These are phyloP conservation scores for Malurus alboscapulatus DNA, from an alignment of 2,113 vertebrate species.

Conservation along the genomic window DNA sequence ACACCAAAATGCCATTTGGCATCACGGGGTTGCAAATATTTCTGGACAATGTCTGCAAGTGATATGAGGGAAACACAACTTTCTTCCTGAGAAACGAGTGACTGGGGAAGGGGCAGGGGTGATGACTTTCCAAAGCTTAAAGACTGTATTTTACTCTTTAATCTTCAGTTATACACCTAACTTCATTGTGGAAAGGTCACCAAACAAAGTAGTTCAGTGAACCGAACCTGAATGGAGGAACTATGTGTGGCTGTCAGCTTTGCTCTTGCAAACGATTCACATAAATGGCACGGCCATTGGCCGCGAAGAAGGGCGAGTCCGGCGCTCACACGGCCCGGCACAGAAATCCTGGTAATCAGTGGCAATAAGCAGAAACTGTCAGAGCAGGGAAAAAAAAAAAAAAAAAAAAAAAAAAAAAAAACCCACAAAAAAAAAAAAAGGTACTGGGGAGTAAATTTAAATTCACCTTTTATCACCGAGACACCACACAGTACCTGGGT, in stretches of 20 bases:
- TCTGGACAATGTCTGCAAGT: neutral
- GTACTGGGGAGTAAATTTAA: rapidly evolving
- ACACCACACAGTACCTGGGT: rapidly evolving
- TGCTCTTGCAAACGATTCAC: neutral
- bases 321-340: rapidly evolving
- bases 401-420: rapidly evolving
- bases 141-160: neutral
- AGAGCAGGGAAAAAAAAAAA: neutral
- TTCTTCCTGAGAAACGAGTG: neutral
- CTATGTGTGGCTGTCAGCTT: neutral
- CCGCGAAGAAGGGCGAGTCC: rapidly evolving
- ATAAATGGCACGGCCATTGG: rapidly evolving
- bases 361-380: neutral
- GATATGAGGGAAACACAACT: neutral
- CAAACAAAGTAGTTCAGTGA: slow-evolving; percentile 19
- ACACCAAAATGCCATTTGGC: neutral
- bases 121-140: neutral
- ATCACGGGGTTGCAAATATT: neutral
- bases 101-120: neutral
- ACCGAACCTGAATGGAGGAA: neutral
- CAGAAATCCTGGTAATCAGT: rapidly evolving
- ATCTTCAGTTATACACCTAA: slow-evolving; percentile 36
- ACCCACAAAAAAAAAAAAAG: rapidly evolving
- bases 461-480: rapidly evolving
- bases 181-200: slow-evolving; percentile 14